These are phyloP conservation scores for Amblyopsis hoosieri DNA, from an alignment of 2,797 vertebrate genomes.

Conservation along the genomic window DNA sequence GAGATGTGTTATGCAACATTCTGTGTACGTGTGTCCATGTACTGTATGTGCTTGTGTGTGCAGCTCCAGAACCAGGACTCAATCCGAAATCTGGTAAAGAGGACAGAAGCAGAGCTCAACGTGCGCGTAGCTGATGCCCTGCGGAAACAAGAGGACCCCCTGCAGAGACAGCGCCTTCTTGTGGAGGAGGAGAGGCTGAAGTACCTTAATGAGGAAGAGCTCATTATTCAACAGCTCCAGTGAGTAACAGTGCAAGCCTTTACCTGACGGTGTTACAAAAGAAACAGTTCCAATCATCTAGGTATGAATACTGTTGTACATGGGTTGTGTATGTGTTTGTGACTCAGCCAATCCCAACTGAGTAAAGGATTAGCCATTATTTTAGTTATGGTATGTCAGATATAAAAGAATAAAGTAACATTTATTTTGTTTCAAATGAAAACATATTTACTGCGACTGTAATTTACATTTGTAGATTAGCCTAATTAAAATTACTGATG, in stretches of 20 bases:
- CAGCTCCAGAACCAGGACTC: slow-evolving; percentile 95
- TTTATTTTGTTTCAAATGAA: no score
- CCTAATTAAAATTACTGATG: no score
- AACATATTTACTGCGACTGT: no score
- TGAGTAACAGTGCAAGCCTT: slow-evolving; percentile 67
- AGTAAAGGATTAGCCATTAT: no score
- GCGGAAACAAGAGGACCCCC: slow-evolving; percentile 94
- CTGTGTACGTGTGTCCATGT: slow-evolving; percentile 2
- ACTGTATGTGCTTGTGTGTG: slow-evolving; percentile 20
- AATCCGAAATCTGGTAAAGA: slow-evolving; percentile 87
- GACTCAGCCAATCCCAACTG: no score
- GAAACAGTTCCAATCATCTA: background rate
- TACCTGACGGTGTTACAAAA: background rate
- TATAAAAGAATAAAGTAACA: no score
- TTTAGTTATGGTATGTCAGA: no score
- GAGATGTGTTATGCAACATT: background rate
- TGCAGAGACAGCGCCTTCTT: slow-evolving; percentile 95
- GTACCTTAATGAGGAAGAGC: slow-evolving; percentile 97
- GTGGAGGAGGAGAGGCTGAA: slow-evolving; percentile 98
- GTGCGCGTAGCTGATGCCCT: slow-evolving; percentile 90
- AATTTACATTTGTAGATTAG: no score
- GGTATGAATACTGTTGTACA: no score
- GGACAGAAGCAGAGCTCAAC: slow-evolving; percentile 91
- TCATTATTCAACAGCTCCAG: slow-evolving; percentile 98
- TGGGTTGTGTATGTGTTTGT: no score